These are phyloP conservation scores for Melopsittacus undulatus DNA, from an alignment of 2,797 vertebrate species.

Conservation along the genomic window DNA sequence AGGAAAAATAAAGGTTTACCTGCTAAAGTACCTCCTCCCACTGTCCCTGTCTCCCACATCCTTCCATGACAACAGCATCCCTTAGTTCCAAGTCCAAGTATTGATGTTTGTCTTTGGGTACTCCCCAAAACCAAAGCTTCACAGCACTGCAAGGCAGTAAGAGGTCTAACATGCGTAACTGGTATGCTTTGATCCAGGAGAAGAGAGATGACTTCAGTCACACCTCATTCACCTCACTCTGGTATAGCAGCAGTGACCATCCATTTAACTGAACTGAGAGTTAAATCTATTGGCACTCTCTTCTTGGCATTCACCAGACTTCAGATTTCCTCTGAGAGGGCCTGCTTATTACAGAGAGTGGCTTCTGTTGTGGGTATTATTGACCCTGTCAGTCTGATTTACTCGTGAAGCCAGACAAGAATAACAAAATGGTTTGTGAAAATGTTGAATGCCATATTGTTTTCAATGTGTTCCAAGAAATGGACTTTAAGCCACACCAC, in stretches of 20 bases:
- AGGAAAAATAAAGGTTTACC: background rate
- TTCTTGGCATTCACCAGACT: background rate
- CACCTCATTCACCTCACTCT: background rate
- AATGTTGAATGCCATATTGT: background rate
- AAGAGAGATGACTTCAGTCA: background rate
- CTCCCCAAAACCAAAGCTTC: background rate
- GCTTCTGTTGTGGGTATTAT: background rate
- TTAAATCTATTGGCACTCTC: background rate
- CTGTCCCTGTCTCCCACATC: background rate
- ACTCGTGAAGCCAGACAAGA: background rate
- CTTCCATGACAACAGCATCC: background rate
- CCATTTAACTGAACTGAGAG: background rate
- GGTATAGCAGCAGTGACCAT: rapidly evolving
- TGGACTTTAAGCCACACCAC: background rate
- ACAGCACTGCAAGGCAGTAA: background rate
- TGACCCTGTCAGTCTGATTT: background rate
- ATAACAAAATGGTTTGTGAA: background rate
- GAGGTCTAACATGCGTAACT: background rate
- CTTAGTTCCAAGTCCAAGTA: background rate
- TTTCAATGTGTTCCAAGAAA: conserved; percentile 11
- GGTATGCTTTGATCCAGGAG: background rate
- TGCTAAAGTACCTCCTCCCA: background rate
- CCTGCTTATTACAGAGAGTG: background rate
- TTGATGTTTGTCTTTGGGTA: background rate
- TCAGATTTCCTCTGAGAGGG: background rate